Evolutionary conservation across 1,140 invertebrate genomes (phyloP), one percentile per base, ranked within the genome.

Genomic region (Coptotermes formosanus): DNA sequence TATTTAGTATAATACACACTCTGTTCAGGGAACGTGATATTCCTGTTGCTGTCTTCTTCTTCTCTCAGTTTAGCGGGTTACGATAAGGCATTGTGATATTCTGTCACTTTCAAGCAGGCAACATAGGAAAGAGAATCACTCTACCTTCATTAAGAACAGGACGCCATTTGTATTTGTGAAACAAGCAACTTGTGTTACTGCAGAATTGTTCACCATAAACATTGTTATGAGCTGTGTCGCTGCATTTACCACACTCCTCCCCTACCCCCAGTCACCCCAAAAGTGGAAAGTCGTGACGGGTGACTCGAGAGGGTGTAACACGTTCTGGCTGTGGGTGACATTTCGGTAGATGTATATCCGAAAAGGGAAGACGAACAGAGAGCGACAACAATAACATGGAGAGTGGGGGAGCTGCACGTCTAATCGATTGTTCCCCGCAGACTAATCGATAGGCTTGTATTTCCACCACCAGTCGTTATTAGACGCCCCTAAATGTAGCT

Each of bases 401-500:
- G 64, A 75, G 25, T 30, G 25, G n/a, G 64, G 64, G 64, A 75
- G 25, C 64, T 75, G 64, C 59, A 16, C 52, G 3, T 30, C 64
- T 75, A 75, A 75, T 75, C 64, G 64, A 75, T 75, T 75, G 64
- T 75, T 75, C 64, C 64, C 64, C n/a, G 64, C n/a, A 7, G 64
- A 75, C 64, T 75, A 75, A 75, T 75, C 64, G 64, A 75, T 75
- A 75, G 64, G 9, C n/a, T 25, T 75, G 25, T 75, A 16, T 75
- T 75, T 75, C 25, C n/a, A 30, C 64, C 64, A 75, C n/a, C 4
- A n/a, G n/a, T 75, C 1, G n/a, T 75, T 75, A 30, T 16, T 75
- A 75, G 30, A 30, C 7, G 59, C 59, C 25, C 21, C 7, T 64
- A 64, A 59, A 8, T 75, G 64, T 25, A n/a, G 64, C 8, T 75